Base-by-base conservation (phyloP, 2,888 invertebrate species). In the Polydrusus cervinus region DNA sequence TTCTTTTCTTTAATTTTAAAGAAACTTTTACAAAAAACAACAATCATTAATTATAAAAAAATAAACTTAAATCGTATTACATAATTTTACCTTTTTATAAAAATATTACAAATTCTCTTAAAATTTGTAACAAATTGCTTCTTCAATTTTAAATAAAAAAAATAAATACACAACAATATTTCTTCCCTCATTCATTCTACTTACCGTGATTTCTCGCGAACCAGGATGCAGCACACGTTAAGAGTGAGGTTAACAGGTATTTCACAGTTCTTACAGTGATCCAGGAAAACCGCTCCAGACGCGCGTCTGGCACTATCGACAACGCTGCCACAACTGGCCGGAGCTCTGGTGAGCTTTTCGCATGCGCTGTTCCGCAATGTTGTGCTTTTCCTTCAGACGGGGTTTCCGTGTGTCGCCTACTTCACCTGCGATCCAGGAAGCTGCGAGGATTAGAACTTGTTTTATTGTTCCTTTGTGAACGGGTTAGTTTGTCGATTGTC, bases 351-450 rank as follows among this genome's bases (percentile, higher is more conserved):
- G 43, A 38, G 72, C n/a, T 74, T 62, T 77, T 9, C 77, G 77
- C 74, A 43, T 55, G 74, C 77, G 77, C 77, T 55, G 71, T 68
- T 74, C 77, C 77, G 77, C 77, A 77, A 69, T 74, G 71, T 77
- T 67, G 71, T 77, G 66, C 60, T 55, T 73, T 76, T 60, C 69
- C 60, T 72, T 76, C 43, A 45, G 60, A 57, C 47, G 16, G 30
- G 60, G 47, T n/a, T 64, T 64, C 45, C 43, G n/a, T 45, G 64
- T 71, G 43, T 71, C 62, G 70, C 49, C 49, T 51, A 5, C 53
- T 71, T 53, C 55, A 72, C 71, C 65, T 72, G 71, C 65, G 65
- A 47, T 66, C 47, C 71, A 66, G 71, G 25, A 40, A 40, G 55
- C 55, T 57, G 20, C 14, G 1, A 20, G 45, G 40, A 25, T 53